These are phyloP conservation scores for Palythoa grandis DNA, from an alignment of 92 coral and sea anemone genomes.

Conservation along the genomic window DNA sequence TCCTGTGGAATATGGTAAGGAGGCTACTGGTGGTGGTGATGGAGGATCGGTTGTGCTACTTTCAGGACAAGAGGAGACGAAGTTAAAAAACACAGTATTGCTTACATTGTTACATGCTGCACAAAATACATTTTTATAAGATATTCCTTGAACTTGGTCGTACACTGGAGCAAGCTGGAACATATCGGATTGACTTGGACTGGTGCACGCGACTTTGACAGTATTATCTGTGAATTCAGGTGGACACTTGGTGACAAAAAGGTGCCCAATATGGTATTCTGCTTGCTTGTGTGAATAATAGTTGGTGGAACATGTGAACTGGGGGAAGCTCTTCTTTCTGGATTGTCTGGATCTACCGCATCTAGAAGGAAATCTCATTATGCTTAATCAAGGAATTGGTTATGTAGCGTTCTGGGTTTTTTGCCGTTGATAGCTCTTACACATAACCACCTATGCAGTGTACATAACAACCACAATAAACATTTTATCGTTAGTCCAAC, in stretches of 20 bases:
- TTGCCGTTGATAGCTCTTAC: no score
- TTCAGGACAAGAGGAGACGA: not conserved
- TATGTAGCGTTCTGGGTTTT: no score
- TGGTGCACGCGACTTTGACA: slow-evolving; percentile 15
- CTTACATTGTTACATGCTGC: slow-evolving; percentile 23
- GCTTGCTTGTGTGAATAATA: not conserved
- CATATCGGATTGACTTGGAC: slow-evolving; percentile 26
- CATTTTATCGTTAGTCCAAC: no score
- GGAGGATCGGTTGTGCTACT: not conserved
- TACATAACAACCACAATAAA: no score
- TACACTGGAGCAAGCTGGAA: slow-evolving; percentile 27
- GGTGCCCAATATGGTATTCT: slow-evolving; percentile 11
- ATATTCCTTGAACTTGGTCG: slow-evolving; percentile 24
- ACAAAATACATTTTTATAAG: slow-evolving; percentile 24
- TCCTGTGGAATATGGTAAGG: not conserved
- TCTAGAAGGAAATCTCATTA: not conserved
- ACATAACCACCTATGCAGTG: no score
- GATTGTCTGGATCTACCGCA: slow-evolving; percentile 12
- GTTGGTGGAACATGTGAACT: not conserved
- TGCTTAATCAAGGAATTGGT: no score
- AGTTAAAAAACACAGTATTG: not conserved
- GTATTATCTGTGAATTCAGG: slow-evolving; percentile 7
- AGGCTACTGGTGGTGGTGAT: not conserved
- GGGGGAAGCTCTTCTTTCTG: not conserved
- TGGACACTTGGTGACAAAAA: slow-evolving; percentile 24